Evolutionary conservation across 2,888 invertebrate species (phyloP).

Genomic region (Meta bourneti): DNA sequence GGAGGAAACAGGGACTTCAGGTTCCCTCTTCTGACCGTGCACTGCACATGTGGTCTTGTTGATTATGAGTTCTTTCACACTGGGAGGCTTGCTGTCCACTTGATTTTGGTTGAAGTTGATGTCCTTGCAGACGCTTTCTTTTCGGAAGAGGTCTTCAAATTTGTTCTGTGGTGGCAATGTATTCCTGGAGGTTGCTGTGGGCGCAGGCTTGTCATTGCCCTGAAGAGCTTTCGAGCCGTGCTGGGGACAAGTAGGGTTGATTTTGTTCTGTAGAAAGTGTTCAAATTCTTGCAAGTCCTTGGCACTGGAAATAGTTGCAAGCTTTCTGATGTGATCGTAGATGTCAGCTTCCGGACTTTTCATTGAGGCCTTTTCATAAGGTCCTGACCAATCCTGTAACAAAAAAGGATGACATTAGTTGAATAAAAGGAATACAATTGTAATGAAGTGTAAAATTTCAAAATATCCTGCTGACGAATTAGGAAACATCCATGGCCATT

Average conservation of each 20-base stretch:
- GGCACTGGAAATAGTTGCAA: slow-evolving; percentile 41
- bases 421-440: background rate
- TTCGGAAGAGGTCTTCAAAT: slow-evolving; percentile 60
- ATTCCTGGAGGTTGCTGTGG: slow-evolving; percentile 6
- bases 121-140: slow-evolving; percentile 69
- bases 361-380: slow-evolving; percentile 54
- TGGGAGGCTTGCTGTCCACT: slow-evolving; percentile 50
- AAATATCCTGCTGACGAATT: background rate
- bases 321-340: slow-evolving; percentile 64
- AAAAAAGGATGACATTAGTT: slow-evolving; percentile 27
- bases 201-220: slow-evolving; percentile 6
- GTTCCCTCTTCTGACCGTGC: slow-evolving; percentile 45
- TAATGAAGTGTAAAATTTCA: background rate
- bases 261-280: slow-evolving; percentile 42
- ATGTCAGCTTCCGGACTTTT: slow-evolving; percentile 59
- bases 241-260: slow-evolving; percentile 48
- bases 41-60: slow-evolving; percentile 54
- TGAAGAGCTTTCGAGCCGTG: slow-evolving; percentile 20
- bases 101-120: slow-evolving; percentile 63
- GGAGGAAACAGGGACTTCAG: background rate
- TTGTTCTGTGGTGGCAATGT: slow-evolving; percentile 32
- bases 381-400: slow-evolving; percentile 70
- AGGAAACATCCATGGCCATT: background rate
- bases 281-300: slow-evolving; percentile 62
- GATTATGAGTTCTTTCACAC: slow-evolving; percentile 59